phyloP scores from a whole-genome alignment of 2,797 vertebrate genomes.

The Choloepus didactylus region DNA sequence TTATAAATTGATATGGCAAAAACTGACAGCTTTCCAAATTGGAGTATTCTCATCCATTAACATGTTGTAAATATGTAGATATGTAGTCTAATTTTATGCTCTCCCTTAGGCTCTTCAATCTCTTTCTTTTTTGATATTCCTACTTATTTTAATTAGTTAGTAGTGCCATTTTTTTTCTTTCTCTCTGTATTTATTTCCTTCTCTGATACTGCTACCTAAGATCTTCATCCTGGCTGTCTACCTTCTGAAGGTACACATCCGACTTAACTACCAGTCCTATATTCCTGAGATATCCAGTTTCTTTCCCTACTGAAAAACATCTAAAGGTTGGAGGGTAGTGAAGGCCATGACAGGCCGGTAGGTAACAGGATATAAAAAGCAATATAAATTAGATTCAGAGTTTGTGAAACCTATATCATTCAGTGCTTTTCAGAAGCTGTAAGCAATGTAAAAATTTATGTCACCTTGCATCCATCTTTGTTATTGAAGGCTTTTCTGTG shows the following conservation, averaged over 20 bases:
- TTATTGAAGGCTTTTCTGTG: conserved; percentile 1
- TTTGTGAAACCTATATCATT: not conserved
- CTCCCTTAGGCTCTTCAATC: not conserved
- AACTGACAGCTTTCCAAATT: not conserved
- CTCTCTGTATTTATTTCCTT: not conserved
- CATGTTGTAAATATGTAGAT: not conserved
- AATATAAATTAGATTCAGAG: not conserved
- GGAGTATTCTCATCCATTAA: not conserved
- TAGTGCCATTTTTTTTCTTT: not conserved
- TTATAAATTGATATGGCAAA: not conserved
- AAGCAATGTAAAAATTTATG: not conserved
- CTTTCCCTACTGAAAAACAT: not conserved
- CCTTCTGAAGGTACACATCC: not conserved
- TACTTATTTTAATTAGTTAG: not conserved
- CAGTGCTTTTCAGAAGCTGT: not conserved
- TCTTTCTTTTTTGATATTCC: not conserved
- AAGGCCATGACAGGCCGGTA: not conserved
- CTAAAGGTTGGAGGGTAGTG: not conserved
- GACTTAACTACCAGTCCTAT: not conserved
- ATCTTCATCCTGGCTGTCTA: not conserved
- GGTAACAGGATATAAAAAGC: not conserved
- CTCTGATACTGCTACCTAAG: not conserved
- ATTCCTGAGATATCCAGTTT: not conserved
- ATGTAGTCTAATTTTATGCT: not conserved
- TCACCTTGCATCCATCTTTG: not conserved